Evolutionary conservation across 1,140 invertebrate species (phyloP).

Genomic region (Plectus sambesii): DNA sequence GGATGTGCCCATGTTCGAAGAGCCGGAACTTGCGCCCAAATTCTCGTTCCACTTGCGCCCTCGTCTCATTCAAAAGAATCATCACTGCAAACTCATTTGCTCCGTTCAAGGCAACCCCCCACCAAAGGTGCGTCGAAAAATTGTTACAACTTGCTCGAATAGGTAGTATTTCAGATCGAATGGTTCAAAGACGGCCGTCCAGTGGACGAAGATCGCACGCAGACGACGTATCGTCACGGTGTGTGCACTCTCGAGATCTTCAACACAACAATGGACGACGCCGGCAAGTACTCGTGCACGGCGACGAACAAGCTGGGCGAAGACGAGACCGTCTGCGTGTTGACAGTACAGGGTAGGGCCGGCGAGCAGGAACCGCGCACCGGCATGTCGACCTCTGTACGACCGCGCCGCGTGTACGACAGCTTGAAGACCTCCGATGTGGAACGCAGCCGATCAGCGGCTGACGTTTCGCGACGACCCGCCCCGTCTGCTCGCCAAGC

Average conservation of each 20-base stretch:
- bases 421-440: constrained; percentile 18
- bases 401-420: constrained; percentile 23
- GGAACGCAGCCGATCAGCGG: constrained; percentile 22
- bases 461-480: constrained; percentile 21
- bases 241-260: constrained; percentile 92
- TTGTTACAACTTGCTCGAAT: not conserved
- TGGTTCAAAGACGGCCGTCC: constrained; percentile 89
- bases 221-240: constrained; percentile 75
- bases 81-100: constrained; percentile 79
- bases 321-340: constrained; percentile 83
- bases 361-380: constrained; percentile 19
- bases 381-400: constrained; percentile 8
- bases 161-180: constrained; percentile 50
- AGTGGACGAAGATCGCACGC: constrained; percentile 74
- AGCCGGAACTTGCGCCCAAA: constrained; percentile 57
- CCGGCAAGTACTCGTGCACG: constrained; percentile 84
- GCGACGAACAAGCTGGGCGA: constrained; percentile 81
- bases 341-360: constrained; percentile 80
- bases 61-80: constrained; percentile 75
- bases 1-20: constrained; percentile 29
- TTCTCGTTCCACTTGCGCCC: constrained; percentile 95
- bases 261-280: constrained; percentile 81
- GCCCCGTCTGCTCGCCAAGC: too few relatives aligned
- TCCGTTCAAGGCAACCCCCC: constrained; percentile 83
- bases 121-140: constrained; percentile 60